Conservation (phyloP, 2,797 vertebrate genomes). For the Tauraco hartlaubi region DNA sequence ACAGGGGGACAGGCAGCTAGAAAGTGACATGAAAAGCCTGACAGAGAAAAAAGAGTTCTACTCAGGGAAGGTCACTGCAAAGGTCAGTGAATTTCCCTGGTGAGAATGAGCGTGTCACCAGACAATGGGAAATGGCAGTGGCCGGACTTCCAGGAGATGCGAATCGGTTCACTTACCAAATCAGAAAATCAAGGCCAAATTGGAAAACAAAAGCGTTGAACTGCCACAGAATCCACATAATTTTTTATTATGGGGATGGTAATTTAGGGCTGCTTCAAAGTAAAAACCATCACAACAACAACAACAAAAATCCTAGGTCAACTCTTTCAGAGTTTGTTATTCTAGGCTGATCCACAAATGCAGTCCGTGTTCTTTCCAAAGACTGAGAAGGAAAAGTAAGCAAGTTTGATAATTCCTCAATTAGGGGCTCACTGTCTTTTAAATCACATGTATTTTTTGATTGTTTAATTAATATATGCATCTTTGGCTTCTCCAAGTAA, state of each 20-base stretch:
- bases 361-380: not conserved
- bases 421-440: not conserved
- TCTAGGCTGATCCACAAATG: not conserved
- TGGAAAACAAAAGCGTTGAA: not conserved
- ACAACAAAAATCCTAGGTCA: not conserved
- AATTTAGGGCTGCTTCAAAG: not conserved
- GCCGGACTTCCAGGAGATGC: not conserved
- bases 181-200: not conserved
- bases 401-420: not conserved
- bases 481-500: not conserved
- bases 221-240: not conserved
- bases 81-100: not conserved
- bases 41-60: not conserved
- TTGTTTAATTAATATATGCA: not conserved
- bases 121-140: not conserved
- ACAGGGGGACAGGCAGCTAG: constrained; percentile 17
- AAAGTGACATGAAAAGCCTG: constrained; percentile 1
- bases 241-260: not conserved
- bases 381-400: not conserved
- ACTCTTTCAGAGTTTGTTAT: not conserved
- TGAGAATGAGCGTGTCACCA: constrained; percentile 9
- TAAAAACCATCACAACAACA: not conserved
- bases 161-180: not conserved
- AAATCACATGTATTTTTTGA: not conserved
- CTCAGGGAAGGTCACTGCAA: constrained; percentile 38